phyloP scores from a whole-genome alignment of 30 jellyfish, hydroid and myxozoan genomes.

The Chrysaora quinquecirrha region DNA sequence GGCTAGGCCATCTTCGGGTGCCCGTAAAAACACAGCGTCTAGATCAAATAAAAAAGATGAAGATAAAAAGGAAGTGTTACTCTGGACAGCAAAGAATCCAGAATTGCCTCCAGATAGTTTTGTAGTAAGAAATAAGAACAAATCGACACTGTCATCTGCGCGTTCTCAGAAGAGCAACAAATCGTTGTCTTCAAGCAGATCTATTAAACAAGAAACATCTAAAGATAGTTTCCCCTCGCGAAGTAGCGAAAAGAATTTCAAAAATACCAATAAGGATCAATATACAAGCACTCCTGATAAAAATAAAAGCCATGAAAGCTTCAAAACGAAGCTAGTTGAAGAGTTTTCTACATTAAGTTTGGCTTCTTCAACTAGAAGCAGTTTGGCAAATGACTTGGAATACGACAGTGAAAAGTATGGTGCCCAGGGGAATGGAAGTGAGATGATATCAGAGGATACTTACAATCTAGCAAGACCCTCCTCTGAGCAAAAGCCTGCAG shows the following conservation, averaged over 20 bases:
- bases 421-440: no score
- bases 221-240: background rate
- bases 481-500: background rate
- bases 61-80: constrained; percentile 31
- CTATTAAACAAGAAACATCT: background rate
- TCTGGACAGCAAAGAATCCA: constrained; percentile 66
- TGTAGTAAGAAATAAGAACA: constrained; percentile 51
- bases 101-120: constrained; percentile 48
- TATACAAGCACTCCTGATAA: constrained; percentile 53
- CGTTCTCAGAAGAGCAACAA: background rate
- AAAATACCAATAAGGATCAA: background rate
- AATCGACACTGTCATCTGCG: constrained; percentile 19
- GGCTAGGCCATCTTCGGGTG: background rate
- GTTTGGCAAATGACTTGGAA: background rate
- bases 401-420: background rate
- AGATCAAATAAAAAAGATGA: background rate
- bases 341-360: constrained; percentile 30
- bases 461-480: background rate
- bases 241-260: background rate
- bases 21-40: background rate
- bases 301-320: background rate
- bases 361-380: background rate
- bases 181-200: background rate
- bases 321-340: background rate
- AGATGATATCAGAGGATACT: background rate